Conservation (phyloP, 2,888 invertebrate species). For the Trissonchulus sp. region DNA sequence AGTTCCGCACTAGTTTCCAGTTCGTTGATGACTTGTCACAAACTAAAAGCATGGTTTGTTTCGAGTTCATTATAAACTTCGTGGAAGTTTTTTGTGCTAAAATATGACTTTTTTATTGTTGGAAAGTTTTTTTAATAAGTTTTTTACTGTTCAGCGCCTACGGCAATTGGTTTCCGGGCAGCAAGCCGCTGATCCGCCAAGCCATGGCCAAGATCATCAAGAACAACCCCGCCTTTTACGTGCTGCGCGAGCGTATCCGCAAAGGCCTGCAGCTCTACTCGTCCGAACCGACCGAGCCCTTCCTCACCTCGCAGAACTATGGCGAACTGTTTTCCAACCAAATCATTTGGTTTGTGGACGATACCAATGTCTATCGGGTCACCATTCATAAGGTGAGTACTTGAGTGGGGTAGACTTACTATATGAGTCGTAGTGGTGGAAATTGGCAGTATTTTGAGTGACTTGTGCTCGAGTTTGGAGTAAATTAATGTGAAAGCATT, state of each 20-base stretch:
- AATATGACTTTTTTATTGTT: too few relatives aligned
- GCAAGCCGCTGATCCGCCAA: slow-evolving; percentile 94
- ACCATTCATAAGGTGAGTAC: slow-evolving; percentile 79
- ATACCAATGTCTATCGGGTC: slow-evolving; percentile 97
- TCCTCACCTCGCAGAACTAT: slow-evolving; percentile 97
- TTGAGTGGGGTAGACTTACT: not conserved
- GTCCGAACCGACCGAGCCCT: slow-evolving; percentile 98
- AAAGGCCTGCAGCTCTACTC: slow-evolving; percentile 96
- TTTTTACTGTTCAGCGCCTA: slow-evolving; percentile 81
- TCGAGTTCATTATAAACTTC: too few relatives aligned
- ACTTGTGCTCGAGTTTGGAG: too few relatives aligned
- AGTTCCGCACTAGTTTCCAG: too few relatives aligned
- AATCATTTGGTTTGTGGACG: slow-evolving; percentile 99
- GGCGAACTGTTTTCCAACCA: slow-evolving; percentile 99
- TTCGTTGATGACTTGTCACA: too few relatives aligned
- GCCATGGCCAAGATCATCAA: slow-evolving; percentile 99
- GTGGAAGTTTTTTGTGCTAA: too few relatives aligned
- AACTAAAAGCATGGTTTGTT: too few relatives aligned
- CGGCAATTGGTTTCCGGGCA: slow-evolving; percentile 99
- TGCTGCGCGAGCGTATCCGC: slow-evolving; percentile 91
- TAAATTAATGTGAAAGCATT: too few relatives aligned
- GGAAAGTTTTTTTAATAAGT: too few relatives aligned
- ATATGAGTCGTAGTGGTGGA: not conserved
- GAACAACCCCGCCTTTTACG: slow-evolving; percentile 97
- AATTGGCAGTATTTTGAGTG: too few relatives aligned